These are phyloP conservation scores for Leptobrachium leishanense DNA, from an alignment of 2,113 vertebrate species.

Conservation along the genomic window DNA sequence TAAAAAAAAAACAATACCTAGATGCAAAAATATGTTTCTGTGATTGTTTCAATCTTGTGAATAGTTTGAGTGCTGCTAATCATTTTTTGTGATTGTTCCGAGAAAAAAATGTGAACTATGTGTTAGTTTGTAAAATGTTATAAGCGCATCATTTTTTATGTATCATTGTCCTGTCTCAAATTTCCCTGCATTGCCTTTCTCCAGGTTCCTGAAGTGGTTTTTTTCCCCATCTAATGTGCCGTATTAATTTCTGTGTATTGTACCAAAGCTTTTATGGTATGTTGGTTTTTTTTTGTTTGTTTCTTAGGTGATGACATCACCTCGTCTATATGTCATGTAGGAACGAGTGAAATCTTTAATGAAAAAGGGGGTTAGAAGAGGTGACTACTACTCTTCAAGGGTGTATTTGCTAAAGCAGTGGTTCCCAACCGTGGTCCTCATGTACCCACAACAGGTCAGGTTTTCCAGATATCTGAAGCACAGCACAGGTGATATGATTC, in stretches of 20 bases:
- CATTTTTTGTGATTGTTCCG: constrained; percentile 14
- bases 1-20: constrained; percentile 26
- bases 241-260: constrained; percentile 17
- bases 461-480: no score
- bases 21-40: constrained; percentile 28
- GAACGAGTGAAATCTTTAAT: no score
- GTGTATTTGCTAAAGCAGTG: no score
- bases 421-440: no score
- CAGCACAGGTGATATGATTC: no score
- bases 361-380: no score
- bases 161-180: constrained; percentile 2
- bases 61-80: constrained; percentile 33
- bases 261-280: constrained; percentile 39
- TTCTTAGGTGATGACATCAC: background rate
- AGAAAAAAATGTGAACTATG: background rate
- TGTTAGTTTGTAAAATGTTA: constrained; percentile 12
- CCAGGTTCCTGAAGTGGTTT: constrained; percentile 16
- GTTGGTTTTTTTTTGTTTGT: background rate
- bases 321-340: constrained; percentile 3
- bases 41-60: constrained; percentile 2
- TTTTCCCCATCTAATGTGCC: background rate
- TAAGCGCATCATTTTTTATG: background rate
- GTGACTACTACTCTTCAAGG: no score
- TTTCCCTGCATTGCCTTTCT: constrained; percentile 11
- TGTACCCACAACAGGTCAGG: no score